phyloP scores from a whole-genome alignment of 2,888 invertebrate species.

The Synanthedon myopaeformis region DNA sequence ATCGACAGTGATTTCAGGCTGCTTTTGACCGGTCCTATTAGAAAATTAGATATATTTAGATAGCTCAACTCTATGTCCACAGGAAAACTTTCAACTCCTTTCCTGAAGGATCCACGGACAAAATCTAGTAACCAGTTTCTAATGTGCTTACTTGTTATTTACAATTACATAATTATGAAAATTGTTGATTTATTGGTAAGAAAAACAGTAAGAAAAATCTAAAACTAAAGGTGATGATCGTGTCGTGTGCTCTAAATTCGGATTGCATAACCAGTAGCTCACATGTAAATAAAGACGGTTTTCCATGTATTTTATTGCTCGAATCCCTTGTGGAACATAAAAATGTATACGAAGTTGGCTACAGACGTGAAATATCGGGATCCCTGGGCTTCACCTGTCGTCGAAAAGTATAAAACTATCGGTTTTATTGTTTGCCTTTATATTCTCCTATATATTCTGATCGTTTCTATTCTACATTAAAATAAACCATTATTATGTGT shows the following conservation, averaged over 20 bases:
- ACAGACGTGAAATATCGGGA: conserved; percentile 7
- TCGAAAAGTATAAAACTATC: conserved; percentile 42
- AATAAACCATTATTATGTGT: too few relatives aligned
- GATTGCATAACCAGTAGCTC: background rate
- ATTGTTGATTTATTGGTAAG: too few relatives aligned
- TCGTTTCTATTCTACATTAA: background rate
- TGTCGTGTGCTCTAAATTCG: background rate
- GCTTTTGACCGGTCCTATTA: too few relatives aligned
- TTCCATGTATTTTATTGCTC: conserved; percentile 14
- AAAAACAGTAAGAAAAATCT: too few relatives aligned
- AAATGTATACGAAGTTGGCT: conserved; percentile 3
- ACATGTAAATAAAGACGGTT: conserved; percentile 11
- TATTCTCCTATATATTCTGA: conserved; percentile 24
- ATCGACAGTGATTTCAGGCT: too few relatives aligned
- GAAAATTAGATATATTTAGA: too few relatives aligned
- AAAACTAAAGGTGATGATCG: background rate
- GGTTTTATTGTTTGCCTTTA: conserved; percentile 42
- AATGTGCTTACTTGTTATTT: too few relatives aligned
- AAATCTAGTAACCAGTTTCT: too few relatives aligned
- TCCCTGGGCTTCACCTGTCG: conserved; percentile 37
- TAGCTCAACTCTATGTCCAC: too few relatives aligned
- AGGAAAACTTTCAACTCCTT: too few relatives aligned
- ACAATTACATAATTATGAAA: too few relatives aligned
- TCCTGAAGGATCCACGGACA: too few relatives aligned
- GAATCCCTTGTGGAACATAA: conserved; percentile 13